Base-by-base conservation (phyloP, 2,113 vertebrate genomes). In the Corythaeola cristata region DNA sequence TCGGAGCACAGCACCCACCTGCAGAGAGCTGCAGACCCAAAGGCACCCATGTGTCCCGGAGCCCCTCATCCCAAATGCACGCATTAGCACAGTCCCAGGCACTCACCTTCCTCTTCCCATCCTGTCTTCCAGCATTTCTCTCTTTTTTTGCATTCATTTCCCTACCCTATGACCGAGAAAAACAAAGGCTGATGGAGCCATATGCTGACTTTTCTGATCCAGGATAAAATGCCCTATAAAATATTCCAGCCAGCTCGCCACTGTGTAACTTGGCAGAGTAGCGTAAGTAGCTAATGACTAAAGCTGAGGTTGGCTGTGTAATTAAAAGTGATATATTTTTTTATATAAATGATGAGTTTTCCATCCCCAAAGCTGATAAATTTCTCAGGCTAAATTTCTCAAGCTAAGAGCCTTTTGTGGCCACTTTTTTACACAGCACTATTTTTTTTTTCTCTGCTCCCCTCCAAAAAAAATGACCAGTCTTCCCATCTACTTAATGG, bases 241-340 rank as follows among this genome's bases (percentile, higher is more conserved):
- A 95, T 72, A 92, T 66, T 63, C 84, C 97, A 90, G 89, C 74
- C 89, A 85, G 80, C 78, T 93, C 20, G 1, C 86, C 89, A 69
- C 95, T 97, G 91, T 95, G 87, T 93, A 90, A 93, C 96, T 97
- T 97, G 97, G 97, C 96, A 96, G 64, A 53, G 66, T 2, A 69
- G 39, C 0, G 0, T n/a, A 72, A 86, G 90, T 52, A 95, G 92
- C 90, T 95, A 96, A 97, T 89, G 97, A 95, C 83, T 88, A 97
- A 95, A 97, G 93, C 96, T 95, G 92, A 88, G 92, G 80, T 79
- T 95, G 95, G 89, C 89, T 79, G 37, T 32, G 39, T 91, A 96
- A 97, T 97, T 97, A 97, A 88, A 96, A 94, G 92, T 73, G 84
- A 97, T 97, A 92, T 94, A 94, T 97, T 97, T 96, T 96, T 93